phyloP scores from a whole-genome alignment of 2,797 vertebrate species.

The Anguilla obscura region DNA sequence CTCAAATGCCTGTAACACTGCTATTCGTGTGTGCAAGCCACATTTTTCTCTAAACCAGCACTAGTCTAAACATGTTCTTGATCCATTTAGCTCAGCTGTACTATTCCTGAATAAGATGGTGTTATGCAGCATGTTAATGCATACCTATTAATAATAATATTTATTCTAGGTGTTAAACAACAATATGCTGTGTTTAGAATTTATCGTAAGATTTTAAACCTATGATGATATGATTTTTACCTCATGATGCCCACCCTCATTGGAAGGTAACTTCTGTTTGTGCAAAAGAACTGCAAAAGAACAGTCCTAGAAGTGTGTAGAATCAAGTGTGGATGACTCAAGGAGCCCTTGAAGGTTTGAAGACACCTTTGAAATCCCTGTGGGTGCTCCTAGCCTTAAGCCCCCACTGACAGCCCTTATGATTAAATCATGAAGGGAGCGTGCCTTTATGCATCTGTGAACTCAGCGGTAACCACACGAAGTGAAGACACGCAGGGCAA shows the following conservation, averaged over 20 bases:
- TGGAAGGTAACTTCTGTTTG: neutral
- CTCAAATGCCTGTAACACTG: neutral
- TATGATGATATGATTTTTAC: neutral
- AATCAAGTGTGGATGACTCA: neutral
- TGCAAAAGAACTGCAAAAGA: neutral
- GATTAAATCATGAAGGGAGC: conserved; percentile 34
- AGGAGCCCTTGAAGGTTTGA: conserved; percentile 25
- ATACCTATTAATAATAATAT: neutral
- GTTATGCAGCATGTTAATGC: neutral
- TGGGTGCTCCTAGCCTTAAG: neutral
- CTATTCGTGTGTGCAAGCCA: neutral
- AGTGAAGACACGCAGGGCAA: neutral
- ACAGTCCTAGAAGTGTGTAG: neutral
- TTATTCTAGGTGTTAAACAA: neutral
- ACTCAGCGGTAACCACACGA: neutral
- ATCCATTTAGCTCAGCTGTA: neutral
- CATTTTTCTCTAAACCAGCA: neutral
- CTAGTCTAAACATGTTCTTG: neutral
- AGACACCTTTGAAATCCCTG: conserved; percentile 20
- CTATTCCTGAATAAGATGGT: neutral
- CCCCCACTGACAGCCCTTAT: conserved; percentile 19
- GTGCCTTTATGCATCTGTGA: conserved; percentile 10
- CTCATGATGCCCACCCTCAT: neutral
- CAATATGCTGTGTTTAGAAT: neutral
- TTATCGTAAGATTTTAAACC: neutral